Percentiles rank a stretch among this genome's conserved stretches.
Evolutionary conservation across 2,888 invertebrate genomes (phyloP).

Genomic region (Mythimna vitellina): DNA sequence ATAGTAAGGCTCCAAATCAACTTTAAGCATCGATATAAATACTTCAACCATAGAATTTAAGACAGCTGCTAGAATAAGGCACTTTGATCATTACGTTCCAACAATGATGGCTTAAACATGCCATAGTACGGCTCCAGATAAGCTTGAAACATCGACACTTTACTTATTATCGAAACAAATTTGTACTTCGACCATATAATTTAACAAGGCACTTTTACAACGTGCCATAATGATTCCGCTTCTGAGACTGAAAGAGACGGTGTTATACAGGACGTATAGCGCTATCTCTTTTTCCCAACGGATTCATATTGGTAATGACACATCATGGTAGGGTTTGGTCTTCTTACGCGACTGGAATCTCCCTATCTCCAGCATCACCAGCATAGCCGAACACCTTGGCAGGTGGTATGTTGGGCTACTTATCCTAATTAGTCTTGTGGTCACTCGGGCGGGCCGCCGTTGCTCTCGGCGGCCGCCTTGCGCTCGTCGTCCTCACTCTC

Average conservation of each 20-base stretch:
- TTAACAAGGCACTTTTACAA: too few relatives aligned
- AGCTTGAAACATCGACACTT: too few relatives aligned
- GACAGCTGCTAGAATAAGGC: neutral
- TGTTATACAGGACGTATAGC: too few relatives aligned
- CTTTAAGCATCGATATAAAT: neutral
- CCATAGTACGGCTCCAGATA: too few relatives aligned
- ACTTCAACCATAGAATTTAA: neutral
- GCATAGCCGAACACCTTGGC: slow-evolving; percentile 48
- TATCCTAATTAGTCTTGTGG: slow-evolving; percentile 59
- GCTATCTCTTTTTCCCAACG: too few relatives aligned
- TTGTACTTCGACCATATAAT: too few relatives aligned
- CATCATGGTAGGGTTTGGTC: neutral
- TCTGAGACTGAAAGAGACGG: too few relatives aligned
- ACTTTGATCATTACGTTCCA: neutral
- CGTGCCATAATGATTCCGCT: too few relatives aligned
- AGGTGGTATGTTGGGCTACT: slow-evolving; percentile 50
- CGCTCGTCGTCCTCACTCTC: slow-evolving; percentile 85
- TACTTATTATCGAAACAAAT: too few relatives aligned
- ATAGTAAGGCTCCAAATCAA: neutral
- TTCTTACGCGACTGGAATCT: slow-evolving; percentile 37
- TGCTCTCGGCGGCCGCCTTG: slow-evolving; percentile 72
- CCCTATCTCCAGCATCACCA: slow-evolving; percentile 40
- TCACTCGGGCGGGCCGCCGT: slow-evolving; percentile 81
- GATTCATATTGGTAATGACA: too few relatives aligned
- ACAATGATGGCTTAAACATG: too few relatives aligned